Evolutionary conservation across 2,888 invertebrate genomes (phyloP), one percentile per base, ranked within the genome.

Genomic region (Linnaemya vulpina): DNA sequence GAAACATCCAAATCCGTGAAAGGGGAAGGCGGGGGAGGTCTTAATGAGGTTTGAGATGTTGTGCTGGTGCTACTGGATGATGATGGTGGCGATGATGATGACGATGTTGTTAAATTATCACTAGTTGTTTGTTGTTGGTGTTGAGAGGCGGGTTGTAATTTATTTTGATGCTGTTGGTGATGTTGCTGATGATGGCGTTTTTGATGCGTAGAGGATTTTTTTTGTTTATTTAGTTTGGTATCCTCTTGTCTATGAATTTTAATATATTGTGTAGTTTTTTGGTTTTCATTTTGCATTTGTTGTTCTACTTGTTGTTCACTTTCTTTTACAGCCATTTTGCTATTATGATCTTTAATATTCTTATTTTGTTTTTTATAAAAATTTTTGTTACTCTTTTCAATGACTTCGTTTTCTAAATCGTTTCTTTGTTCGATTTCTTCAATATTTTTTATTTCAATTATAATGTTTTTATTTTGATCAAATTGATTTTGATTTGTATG

Each of bases 241-340:
- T 78, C 78, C 68, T 71, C 81, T 65, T 49, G 10, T 49, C 20
- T 46, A 71, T 79, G 40, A 43, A 22, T 62, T 46, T 53, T 62
- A 30, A 63, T 67, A 60, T 51, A n/a, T 68, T 75, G 38, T 20
- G 15, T 35, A 55, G 7, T 17, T 77, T 60, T 77, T 74, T 83
- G 63, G 55, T 85, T 65, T 71, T 43, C 30, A 43, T 80, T 62
- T 68, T 62, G 30, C 4, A 30, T 46, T 80, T 76, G 75, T 75
- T 86, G 65, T 65, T 79, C 73, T 63, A 55, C 22, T n/a, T n/a
- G n/a, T n/a, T n/a, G n/a, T 78, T 70, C 58, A 74, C 49, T 87
- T 86, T 89, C 87, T 63, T 87, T 87, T 58, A 88, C 84, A 83
- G 88, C 89, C 89, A 89, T 90, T 88, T 86, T 84, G 25, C 81